Percentiles rank a stretch among this genome's conserved stretches.
phyloP scores from a whole-genome alignment of 2,113 vertebrate species.

The Toxotes jaculatrix region DNA sequence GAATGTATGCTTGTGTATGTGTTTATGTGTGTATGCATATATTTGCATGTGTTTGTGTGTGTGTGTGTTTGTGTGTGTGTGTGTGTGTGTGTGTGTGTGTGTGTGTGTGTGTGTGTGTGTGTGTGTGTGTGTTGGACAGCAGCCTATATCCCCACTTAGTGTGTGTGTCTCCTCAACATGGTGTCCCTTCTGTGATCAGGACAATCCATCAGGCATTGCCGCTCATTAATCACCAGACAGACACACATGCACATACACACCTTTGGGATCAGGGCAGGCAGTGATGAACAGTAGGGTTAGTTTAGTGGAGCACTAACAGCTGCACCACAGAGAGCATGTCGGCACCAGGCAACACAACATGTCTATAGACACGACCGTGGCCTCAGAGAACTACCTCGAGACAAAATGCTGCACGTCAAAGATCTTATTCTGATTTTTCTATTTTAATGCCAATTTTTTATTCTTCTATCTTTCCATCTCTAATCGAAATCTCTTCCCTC shows the following conservation, averaged over 20 bases:
- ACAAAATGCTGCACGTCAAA: conserved; percentile 1
- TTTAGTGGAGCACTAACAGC: conserved; percentile 73
- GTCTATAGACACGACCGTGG: not conserved
- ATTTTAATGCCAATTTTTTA: not conserved
- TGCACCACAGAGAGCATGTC: conserved; percentile 59
- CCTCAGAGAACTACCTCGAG: conserved; percentile 24
- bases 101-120: conserved; percentile 23
- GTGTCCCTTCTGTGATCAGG: conserved; percentile 81
- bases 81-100: conserved; percentile 11
- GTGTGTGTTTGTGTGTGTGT: not conserved
- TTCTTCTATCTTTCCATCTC: not conserved
- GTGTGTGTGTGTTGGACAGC: conserved; percentile 22
- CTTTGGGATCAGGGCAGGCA: conserved; percentile 65
- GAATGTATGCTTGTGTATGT: not conserved
- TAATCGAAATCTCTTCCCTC: not conserved
- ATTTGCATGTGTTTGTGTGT: not conserved
- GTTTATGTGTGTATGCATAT: not conserved
- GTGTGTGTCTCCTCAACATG: conserved; percentile 66
- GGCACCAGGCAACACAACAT: conserved; percentile 8
- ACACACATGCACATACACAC: conserved; percentile 38
- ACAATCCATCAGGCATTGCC: conserved; percentile 81
- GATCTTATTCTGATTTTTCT: not conserved
- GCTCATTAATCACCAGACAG: conserved; percentile 81
- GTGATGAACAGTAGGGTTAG: conserved; percentile 75
- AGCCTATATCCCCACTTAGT: conserved; percentile 51